Evolutionary conservation across 2,113 vertebrate genomes (phyloP).

Genomic region (Passerina amoena): DNA sequence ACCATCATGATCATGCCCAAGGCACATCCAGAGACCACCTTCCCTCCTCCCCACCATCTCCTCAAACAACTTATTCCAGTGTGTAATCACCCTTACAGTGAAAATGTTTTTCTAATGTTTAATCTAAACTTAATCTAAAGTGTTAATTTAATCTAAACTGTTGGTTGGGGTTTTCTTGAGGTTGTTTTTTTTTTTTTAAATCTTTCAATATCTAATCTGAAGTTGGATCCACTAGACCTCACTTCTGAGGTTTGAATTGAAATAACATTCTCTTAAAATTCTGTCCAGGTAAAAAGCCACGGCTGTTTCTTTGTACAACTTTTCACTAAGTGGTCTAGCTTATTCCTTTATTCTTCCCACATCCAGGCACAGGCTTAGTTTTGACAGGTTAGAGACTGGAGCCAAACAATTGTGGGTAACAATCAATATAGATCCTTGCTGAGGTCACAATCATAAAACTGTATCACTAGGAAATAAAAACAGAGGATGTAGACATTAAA

Average conservation of each 20-base stretch:
- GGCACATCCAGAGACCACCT: neutral
- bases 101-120: neutral
- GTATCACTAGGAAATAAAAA: neutral
- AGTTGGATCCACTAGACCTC: neutral
- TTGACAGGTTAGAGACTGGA: neutral
- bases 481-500: neutral
- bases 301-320: neutral
- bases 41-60: neutral
- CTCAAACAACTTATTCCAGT: neutral
- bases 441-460: neutral
- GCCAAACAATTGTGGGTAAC: neutral
- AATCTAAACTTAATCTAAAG: too few species aligned
- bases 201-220: neutral
- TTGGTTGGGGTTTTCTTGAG: neutral
- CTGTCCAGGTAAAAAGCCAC: neutral
- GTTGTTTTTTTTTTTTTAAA: too few species aligned
- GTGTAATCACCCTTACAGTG: neutral
- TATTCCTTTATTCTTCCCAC: neutral
- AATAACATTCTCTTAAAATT: neutral
- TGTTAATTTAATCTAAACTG: too few species aligned
- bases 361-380: neutral
- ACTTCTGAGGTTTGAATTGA: neutral
- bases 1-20: neutral
- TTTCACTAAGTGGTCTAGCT: neutral
- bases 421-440: neutral